phyloP scores from a whole-genome alignment of 2,113 vertebrate species.

The Chlorocebus sabaeus region DNA sequence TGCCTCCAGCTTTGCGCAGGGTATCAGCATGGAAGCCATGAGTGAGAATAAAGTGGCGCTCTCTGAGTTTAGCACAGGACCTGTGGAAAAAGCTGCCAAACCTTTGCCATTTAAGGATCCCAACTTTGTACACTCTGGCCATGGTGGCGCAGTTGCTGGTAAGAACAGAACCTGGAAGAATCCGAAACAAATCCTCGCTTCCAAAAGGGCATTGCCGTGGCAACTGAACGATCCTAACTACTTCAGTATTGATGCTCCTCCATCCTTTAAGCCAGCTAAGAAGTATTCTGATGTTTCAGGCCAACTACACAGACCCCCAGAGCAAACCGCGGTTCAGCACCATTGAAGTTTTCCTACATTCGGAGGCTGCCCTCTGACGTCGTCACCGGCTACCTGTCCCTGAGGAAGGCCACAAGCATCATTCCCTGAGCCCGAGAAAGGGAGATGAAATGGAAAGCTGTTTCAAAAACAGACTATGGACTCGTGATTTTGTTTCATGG shows the following conservation, averaged over 20 bases:
- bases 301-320: slow-evolving; percentile 98
- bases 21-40: slow-evolving; percentile 81
- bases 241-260: slow-evolving; percentile 95
- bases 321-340: slow-evolving; percentile 96
- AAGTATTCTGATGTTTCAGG: slow-evolving; percentile 99
- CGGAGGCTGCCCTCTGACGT: slow-evolving; percentile 96
- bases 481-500: slow-evolving; percentile 48
- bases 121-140: slow-evolving; percentile 94
- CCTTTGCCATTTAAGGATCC: slow-evolving; percentile 93
- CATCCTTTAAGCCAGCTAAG: slow-evolving; percentile 95
- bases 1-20: background rate
- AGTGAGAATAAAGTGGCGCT: slow-evolving; percentile 86
- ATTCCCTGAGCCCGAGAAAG: slow-evolving; percentile 86
- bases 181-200: slow-evolving; percentile 96
- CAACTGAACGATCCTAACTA: slow-evolving; percentile 95
- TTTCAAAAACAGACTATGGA: slow-evolving; percentile 21
- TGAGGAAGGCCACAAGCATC: slow-evolving; percentile 95
- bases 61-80: slow-evolving; percentile 81
- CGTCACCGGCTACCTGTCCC: slow-evolving; percentile 93
- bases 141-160: slow-evolving; percentile 95
- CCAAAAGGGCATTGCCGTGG: slow-evolving; percentile 96
- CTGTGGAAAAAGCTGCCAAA: slow-evolving; percentile 85
- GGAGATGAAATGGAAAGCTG: background rate
- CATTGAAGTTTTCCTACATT: slow-evolving; percentile 94
- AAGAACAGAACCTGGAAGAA: slow-evolving; percentile 99